Base-by-base conservation (phyloP, 2,797 vertebrate genomes). In the Pogoniulus pusillus region DNA sequence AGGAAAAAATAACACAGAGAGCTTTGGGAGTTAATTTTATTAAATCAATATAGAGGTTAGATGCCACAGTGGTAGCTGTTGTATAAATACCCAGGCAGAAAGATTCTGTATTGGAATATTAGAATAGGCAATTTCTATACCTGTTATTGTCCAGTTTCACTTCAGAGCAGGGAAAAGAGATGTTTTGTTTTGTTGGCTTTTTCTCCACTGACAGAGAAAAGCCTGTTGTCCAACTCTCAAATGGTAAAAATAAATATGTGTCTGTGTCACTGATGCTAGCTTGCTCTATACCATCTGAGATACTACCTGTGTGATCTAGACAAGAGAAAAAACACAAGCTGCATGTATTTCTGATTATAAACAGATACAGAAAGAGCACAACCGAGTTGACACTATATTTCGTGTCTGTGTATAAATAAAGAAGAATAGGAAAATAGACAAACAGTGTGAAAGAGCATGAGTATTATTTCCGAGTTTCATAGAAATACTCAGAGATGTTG, bases 41-140 rank as follows among this genome's bases (percentile, higher is more conserved):
- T 94, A 96, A 95, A 94, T 94, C 92, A 90, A 80, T 86, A 91
- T 57, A 60, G 70, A 77, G 60, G 22, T 94, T 94, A 89, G 82
- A 93, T 93, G 92, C 77, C 80, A 84, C 80, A 86, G 92, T 82
- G 68, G 82, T 95, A 76, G 85, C 64, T 91, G 94, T 87, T 82
- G 64, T 89, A 81, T 76, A 94, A 94, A 94, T 91, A 93, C 16
- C 63, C 73, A 92, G 82, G 92, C 87, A 94, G 91, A 82, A 95
- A 94, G 63, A 94, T 86, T 87, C 91, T 95, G 71, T 86, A 64
- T 80, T 95, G 82, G 87, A 94, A 96, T 91, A 89, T 87, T 79
- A 92, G 77, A 95, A 89, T 60, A 91, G 80, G 77, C 85, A 89
- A 84, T 91, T 95, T 71, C 77, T 95, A 89, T 91, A 87, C n/a